Evolutionary conservation across 2,113 vertebrate species (phyloP).

Genomic region (Cricetomys ansorgei): DNA sequence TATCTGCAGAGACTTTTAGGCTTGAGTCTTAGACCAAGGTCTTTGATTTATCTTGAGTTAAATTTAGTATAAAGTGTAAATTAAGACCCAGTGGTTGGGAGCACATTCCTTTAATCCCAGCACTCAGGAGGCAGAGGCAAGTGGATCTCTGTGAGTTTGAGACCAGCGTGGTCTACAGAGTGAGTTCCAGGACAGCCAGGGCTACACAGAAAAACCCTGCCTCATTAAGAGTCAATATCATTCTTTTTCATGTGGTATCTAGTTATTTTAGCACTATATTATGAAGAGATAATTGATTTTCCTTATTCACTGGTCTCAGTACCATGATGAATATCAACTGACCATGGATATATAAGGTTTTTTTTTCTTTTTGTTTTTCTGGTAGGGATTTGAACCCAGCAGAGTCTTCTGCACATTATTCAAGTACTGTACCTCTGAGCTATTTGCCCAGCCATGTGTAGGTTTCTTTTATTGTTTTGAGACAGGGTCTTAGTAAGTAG

Average conservation of each 20-base stretch:
- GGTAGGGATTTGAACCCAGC: not conserved
- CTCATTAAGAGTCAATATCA: not conserved
- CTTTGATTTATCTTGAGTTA: constrained; percentile 43
- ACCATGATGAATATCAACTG: constrained; percentile 19
- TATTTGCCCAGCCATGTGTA: not conserved
- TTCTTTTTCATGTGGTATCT: constrained; percentile 26
- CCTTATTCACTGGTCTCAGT: not conserved
- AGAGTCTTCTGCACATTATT: not conserved
- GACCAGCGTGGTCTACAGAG: too few species aligned
- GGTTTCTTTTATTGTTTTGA: not conserved
- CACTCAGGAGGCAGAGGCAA: too few species aligned
- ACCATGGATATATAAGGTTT: not conserved
- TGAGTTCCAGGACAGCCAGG: too few species aligned
- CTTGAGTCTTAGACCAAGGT: constrained; percentile 23
- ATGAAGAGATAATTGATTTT: constrained; percentile 45
- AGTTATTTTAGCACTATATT: constrained; percentile 17
- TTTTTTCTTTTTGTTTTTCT: not conserved
- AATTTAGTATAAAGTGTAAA: constrained; percentile 6
- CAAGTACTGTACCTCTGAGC: not conserved
- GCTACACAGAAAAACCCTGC: too few species aligned
- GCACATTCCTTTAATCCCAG: too few species aligned
- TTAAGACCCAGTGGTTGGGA: too few species aligned
- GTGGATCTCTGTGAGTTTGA: too few species aligned
- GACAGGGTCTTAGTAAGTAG: not conserved
- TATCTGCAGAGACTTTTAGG: constrained; percentile 47